Evolutionary conservation across 1,140 invertebrate species (phyloP).

Genomic region (Paralvinella palmiformis): DNA sequence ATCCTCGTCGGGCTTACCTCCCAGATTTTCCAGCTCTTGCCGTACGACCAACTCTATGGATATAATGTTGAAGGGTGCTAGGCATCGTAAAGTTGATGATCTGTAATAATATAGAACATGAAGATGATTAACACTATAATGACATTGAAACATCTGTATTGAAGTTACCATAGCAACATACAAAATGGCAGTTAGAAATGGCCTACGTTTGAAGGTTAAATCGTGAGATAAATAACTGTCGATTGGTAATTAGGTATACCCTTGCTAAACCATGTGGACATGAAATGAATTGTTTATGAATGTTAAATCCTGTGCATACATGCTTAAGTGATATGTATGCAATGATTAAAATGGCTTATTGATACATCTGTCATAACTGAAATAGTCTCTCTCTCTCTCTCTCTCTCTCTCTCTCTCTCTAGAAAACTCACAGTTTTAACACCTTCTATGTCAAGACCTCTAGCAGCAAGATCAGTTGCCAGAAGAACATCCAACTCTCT

Average conservation of each 20-base stretch:
- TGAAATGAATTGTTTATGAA: too few relatives aligned
- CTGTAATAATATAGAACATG: too few relatives aligned
- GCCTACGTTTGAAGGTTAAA: too few relatives aligned
- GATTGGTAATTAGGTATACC: too few relatives aligned
- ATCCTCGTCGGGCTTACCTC: constrained; percentile 34
- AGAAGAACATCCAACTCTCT: constrained; percentile 84
- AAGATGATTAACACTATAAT: too few relatives aligned
- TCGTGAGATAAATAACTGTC: too few relatives aligned
- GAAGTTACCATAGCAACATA: too few relatives aligned
- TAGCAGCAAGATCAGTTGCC: constrained; percentile 92
- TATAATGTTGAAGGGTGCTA: constrained; percentile 87
- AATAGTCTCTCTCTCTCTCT: background rate
- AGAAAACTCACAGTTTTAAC: constrained; percentile 84
- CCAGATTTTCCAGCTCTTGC: constrained; percentile 76
- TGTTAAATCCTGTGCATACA: too few relatives aligned
- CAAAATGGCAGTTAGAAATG: too few relatives aligned
- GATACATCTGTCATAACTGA: background rate
- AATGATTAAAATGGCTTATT: background rate
- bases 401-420: background rate
- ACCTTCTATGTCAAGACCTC: constrained; percentile 92
- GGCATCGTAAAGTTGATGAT: constrained; percentile 96
- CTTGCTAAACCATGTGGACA: too few relatives aligned
- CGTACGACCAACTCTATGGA: constrained; percentile 90
- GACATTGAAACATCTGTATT: too few relatives aligned
- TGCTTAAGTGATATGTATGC: background rate